Percentiles rank a stretch among this genome's conserved stretches.
These are phyloP conservation scores for Nemapogon koenigi DNA, from an alignment of 2,888 invertebrate species.

Conservation along the genomic window DNA sequence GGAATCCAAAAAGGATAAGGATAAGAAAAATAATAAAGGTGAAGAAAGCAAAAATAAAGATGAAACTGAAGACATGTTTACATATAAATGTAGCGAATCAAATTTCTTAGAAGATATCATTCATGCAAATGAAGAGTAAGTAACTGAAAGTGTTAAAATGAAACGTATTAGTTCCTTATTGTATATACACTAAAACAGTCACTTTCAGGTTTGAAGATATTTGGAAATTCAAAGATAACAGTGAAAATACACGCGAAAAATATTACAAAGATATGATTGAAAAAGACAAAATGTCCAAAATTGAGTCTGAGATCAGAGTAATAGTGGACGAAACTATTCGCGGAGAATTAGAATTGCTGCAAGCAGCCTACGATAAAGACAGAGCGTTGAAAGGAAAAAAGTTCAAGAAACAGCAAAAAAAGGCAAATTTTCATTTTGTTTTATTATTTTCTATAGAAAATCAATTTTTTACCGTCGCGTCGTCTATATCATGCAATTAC, in stretches of 20 bases:
- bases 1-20: conserved; percentile 80
- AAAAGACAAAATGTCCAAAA: conserved; percentile 79
- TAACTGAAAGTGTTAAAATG: too few relatives aligned
- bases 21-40: conserved; percentile 60
- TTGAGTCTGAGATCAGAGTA: conserved; percentile 83
- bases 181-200: conserved; percentile 11
- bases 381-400: conserved; percentile 78
- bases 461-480: too few relatives aligned
- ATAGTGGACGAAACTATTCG: conserved; percentile 82
- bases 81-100: conserved; percentile 73
- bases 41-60: conserved; percentile 65
- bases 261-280: conserved; percentile 85
- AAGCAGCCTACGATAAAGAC: conserved; percentile 76
- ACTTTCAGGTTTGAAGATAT: conserved; percentile 78
- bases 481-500: too few relatives aligned
- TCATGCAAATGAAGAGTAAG: conserved; percentile 74
- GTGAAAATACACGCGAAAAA: conserved; percentile 73
- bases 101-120: conserved; percentile 76
- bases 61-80: conserved; percentile 68
- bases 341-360: conserved; percentile 71
- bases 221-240: conserved; percentile 84
- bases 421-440: conserved; percentile 26
- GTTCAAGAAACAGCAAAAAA: conserved; percentile 77
- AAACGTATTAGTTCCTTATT: too few relatives aligned
- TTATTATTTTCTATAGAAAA: background rate